Conservation (phyloP, 2,888 invertebrate species). For the Lithophane semibrunnea region DNA sequence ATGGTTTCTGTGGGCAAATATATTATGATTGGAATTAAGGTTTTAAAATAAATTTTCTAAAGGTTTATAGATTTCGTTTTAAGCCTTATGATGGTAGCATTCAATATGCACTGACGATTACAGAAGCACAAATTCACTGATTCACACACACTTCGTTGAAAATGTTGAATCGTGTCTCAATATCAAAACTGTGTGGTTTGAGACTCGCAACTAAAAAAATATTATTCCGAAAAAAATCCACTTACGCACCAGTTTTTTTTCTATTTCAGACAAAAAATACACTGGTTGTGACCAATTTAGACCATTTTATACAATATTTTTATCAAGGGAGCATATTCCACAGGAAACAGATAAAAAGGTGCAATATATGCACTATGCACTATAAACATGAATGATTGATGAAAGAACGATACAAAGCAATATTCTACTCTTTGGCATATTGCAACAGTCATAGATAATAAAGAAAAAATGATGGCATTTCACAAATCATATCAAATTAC, state of each 20-base stretch:
- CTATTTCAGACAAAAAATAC: constrained; percentile 32
- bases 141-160: not conserved
- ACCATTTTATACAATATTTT: constrained; percentile 35
- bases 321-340: constrained; percentile 37
- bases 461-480: not conserved
- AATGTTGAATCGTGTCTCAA: not conserved
- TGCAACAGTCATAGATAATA: not conserved
- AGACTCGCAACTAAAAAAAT: not conserved
- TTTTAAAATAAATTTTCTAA: not conserved
- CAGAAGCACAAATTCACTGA: not conserved
- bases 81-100: not conserved
- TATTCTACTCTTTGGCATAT: not conserved
- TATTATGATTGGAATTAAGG: not conserved
- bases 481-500: not conserved
- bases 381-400: constrained; percentile 15
- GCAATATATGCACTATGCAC: constrained; percentile 39
- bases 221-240: not conserved
- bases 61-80: not conserved
- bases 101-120: not conserved
- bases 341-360: constrained; percentile 31
- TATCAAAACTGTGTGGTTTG: not conserved
- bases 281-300: not conserved
- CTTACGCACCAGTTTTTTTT: constrained; percentile 35
- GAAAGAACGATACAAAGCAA: not conserved
- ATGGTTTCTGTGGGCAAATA: constrained; percentile 39